Base-by-base conservation (phyloP, 2,888 invertebrate genomes). In the Tineola bisselliella region DNA sequence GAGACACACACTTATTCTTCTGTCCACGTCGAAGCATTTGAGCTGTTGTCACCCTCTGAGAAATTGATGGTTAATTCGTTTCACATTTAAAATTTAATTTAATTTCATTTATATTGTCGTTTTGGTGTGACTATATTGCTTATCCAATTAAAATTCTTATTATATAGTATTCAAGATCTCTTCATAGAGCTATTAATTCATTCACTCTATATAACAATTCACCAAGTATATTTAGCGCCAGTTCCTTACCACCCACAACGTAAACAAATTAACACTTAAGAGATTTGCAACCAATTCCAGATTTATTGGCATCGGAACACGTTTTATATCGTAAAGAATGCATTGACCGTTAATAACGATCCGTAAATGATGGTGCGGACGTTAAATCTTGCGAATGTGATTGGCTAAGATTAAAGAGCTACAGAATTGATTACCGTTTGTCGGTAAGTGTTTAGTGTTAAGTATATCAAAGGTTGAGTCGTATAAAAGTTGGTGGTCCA, bases 1-100 rank as follows among this genome's bases (percentile, higher is more conserved):
- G 30, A 25, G 17, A 79, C 81, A 80, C 77, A 71, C 79, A 80
- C 80, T 83, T 83, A 87, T 84, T 87, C 84, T 86, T 84, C 77
- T 79, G 86, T 84, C 84, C 67, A 62, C 65, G 63, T 64, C 8
- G 48, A 54, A 25, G 18, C 52, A 17, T 25, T n/a, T 25, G n/a
- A 25, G 54, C 18, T 12, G 58, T 33, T 33, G 58, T 58, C 58
- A 33, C 58, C 56, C 25, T 25, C n/a, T 58, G 58, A 58, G 58
- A 58, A 58, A 58, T 58, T 58, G 58, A 58, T 58, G 8, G 13
- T 58, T 33, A 58, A 58, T 58, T 58, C 15, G 12, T 19, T 54
- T 54, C 25, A n/a, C n/a, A n/a, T n/a, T n/a, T n/a, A n/a, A n/a
- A n/a, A n/a, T n/a, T n/a, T n/a, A n/a, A n/a, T n/a, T n/a, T n/a